Percentiles rank a stretch among this genome's conserved stretches.
These are phyloP conservation scores for Lepeophtheirus salmonis DNA, from an alignment of 1,140 invertebrate species.

Conservation along the genomic window DNA sequence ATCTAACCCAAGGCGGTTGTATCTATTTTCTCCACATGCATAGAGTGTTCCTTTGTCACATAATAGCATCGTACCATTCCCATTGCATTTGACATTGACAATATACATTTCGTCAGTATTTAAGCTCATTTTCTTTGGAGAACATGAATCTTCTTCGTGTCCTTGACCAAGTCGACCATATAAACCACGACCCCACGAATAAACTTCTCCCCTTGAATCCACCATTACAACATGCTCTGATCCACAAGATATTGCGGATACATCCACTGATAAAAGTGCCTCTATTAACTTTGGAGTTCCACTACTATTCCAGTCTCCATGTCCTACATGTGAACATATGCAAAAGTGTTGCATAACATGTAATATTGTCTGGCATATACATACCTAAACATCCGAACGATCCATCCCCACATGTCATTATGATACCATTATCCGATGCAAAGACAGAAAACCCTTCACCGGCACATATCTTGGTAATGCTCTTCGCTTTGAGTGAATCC, in stretches of 20 bases:
- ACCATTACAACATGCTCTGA: conserved; percentile 44
- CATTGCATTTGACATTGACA: conserved; percentile 38
- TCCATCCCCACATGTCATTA: conserved; percentile 50
- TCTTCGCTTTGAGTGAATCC: conserved; percentile 38
- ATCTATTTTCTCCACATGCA: conserved; percentile 44
- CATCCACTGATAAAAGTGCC: conserved; percentile 32
- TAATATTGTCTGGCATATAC: not conserved
- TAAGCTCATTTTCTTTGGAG: conserved; percentile 26
- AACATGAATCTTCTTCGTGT: conserved; percentile 34
- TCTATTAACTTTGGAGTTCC: conserved; percentile 42
- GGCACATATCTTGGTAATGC: conserved; percentile 36
- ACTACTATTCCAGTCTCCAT: conserved; percentile 38
- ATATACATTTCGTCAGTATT: conserved; percentile 33
- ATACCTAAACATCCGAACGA: conserved; percentile 40
- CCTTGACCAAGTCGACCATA: conserved; percentile 44
- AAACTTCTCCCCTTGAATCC: conserved; percentile 39
- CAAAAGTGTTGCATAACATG: not conserved
- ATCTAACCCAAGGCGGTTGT: conserved; percentile 29
- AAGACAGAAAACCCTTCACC: conserved; percentile 31
- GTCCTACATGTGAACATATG: conserved; percentile 23
- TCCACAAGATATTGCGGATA: conserved; percentile 42
- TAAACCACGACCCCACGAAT: conserved; percentile 45
- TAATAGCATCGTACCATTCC: conserved; percentile 43
- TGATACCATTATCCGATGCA: conserved; percentile 39
- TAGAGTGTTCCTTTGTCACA: conserved; percentile 41